phyloP scores from a whole-genome alignment of 2,113 vertebrate genomes.

The Proteles cristata region DNA sequence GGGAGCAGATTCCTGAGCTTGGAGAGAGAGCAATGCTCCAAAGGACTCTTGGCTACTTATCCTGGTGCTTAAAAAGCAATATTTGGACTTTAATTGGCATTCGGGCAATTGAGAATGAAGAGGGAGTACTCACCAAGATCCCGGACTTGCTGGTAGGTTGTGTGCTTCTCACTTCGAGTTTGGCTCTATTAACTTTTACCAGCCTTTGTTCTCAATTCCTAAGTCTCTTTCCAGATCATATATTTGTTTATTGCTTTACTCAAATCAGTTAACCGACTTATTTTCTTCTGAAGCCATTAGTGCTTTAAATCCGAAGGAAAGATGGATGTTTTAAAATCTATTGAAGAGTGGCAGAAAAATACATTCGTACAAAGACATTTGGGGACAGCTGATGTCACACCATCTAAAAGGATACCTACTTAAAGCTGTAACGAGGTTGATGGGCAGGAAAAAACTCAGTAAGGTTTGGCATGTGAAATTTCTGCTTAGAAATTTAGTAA shows the following conservation, averaged over 20 bases:
- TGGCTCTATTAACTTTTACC: neutral
- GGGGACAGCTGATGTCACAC: neutral
- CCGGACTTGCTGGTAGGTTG: neutral
- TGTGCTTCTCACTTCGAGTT: neutral
- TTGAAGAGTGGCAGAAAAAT: neutral
- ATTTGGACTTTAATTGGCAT: neutral
- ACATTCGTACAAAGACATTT: neutral
- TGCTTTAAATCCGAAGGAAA: neutral
- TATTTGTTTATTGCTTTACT: constrained; percentile 15
- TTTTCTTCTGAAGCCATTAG: neutral
- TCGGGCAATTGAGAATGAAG: neutral
- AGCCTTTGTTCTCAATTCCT: neutral
- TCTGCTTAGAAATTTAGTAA: neutral
- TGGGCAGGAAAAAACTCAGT: neutral
- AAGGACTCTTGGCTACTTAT: neutral
- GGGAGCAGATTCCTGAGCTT: neutral
- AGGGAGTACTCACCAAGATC: neutral
- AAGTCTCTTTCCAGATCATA: neutral
- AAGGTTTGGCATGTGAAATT: neutral
- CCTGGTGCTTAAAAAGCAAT: neutral
- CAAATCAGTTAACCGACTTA: neutral
- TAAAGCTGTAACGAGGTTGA: neutral
- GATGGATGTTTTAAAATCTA: neutral
- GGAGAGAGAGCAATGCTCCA: neutral
- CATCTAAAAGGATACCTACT: neutral